Percentiles rank a stretch among this genome's conserved stretches.
Conservation (phyloP, 1,140 invertebrate genomes). For the Linepithema humile region DNA sequence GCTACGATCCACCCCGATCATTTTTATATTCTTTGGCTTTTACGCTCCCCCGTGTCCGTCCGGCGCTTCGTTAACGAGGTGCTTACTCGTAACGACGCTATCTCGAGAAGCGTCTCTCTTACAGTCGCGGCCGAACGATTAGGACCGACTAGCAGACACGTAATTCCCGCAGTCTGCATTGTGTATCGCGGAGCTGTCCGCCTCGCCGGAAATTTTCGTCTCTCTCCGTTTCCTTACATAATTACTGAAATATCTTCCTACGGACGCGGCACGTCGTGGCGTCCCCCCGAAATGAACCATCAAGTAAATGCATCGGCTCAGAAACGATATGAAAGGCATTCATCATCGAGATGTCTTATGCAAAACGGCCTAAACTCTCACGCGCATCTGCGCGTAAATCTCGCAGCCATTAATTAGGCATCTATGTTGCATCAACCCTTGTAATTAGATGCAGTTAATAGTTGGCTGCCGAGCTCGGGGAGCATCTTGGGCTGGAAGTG, state of each 20-base stretch:
- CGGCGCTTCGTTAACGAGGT: conserved; percentile 29
- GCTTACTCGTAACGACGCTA: conserved; percentile 43
- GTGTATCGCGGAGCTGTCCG: not conserved
- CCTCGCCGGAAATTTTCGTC: not conserved
- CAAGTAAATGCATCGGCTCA: conserved; percentile 18
- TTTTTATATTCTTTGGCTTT: conserved; percentile 40
- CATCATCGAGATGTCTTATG: conserved; percentile 76
- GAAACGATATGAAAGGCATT: conserved; percentile 65
- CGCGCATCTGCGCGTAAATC: conserved; percentile 83
- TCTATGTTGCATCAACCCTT: conserved; percentile 82
- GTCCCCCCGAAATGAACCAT: conserved; percentile 1
- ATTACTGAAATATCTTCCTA: conserved; percentile 20
- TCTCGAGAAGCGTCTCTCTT: conserved; percentile 14
- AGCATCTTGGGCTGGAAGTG: conserved; percentile 78
- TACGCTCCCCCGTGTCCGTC: not conserved
- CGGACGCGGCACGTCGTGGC: not conserved
- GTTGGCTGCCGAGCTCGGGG: conserved; percentile 73
- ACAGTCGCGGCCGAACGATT: not conserved
- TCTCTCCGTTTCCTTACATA: not conserved
- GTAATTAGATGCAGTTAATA: conserved; percentile 85
- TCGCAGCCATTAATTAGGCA: conserved; percentile 83
- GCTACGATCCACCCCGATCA: conserved; percentile 6
- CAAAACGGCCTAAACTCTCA: conserved; percentile 79
- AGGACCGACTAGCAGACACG: not conserved
- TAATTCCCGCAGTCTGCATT: not conserved